These are phyloP conservation scores for Scartelaos histophorus DNA, from an alignment of 2,113 vertebrate genomes.

Conservation along the genomic window DNA sequence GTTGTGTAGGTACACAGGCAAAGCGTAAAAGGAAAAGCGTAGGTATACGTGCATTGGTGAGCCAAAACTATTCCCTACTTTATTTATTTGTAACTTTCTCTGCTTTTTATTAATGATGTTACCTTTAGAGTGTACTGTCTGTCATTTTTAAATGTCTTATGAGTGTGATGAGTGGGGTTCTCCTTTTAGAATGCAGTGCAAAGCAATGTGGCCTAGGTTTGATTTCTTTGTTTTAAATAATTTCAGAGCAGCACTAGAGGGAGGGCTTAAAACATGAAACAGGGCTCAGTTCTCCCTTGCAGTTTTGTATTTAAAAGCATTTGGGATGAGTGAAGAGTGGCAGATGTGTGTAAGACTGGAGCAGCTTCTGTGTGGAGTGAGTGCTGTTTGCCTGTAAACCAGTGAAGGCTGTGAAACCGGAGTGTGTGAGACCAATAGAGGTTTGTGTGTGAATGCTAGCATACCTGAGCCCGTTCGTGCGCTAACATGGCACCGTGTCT, in stretches of 20 bases:
- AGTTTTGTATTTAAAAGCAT: conserved; percentile 38
- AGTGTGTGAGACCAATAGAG: conserved; percentile 29
- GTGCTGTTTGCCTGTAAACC: conserved; percentile 1
- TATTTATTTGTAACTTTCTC: conserved; percentile 62
- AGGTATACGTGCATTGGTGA: conserved; percentile 99
- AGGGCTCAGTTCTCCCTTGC: conserved; percentile 23
- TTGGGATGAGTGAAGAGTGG: conserved; percentile 41
- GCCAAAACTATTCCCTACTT: conserved; percentile 98
- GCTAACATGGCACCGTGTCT: conserved; percentile 91
- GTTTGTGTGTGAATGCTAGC: conserved; percentile 18
- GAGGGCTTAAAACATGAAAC: conserved; percentile 21
- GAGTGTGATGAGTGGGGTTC: conserved; percentile 64
- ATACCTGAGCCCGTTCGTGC: conserved; percentile 60
- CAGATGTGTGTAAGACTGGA: conserved; percentile 49
- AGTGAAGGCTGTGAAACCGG: not conserved
- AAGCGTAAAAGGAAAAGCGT: conserved; percentile 84
- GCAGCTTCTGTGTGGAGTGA: conserved; percentile 45
- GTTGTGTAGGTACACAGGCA: conserved; percentile 94
- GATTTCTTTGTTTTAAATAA: conserved; percentile 3
- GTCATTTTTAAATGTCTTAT: conserved; percentile 63
- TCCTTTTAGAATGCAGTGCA: conserved; percentile 20
- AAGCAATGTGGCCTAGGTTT: conserved; percentile 50
- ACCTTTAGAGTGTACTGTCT: conserved; percentile 61
- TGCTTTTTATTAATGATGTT: conserved; percentile 62
- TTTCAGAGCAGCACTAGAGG: conserved; percentile 43